Evolutionary conservation across 1,140 invertebrate species (phyloP), one percentile per base, ranked within the genome.

Genomic region (Leptopilina boulardi): DNA sequence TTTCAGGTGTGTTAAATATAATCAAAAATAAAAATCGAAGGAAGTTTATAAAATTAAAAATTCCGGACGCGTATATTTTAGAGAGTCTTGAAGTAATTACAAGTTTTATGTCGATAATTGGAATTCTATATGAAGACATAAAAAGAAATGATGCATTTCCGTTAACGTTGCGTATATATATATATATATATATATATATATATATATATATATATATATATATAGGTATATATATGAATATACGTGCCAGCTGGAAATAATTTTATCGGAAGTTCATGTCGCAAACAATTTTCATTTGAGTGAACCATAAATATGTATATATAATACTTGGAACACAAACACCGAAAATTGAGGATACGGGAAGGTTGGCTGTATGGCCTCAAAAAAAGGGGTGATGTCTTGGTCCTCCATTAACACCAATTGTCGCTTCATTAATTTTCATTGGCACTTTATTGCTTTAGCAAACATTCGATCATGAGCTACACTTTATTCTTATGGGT

Each of bases 361-460:
- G 56, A 83, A 76, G 78, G 19, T 77, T 74, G 73, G 10, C 42
- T 73, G 42, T 54, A 54, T 47, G 73, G 51, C 42, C 23, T 66
- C 3, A 23, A 66, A 82, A 74, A 71, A 72, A 73, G 77, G 81
- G 82, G 82, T 74, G 74, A 76, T 71, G 18, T 73, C 70, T 56
- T 44, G 56, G 78, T 26, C 21, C 21, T 73, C 76, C 80, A 84
- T 84, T 83, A 84, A 82, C 77, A 77, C 80, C 83, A 84, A 84
- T 84, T 83, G 82, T 82, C 71, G 77, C 83, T 83, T 84, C 83
- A 84, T 83, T 83, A 83, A 84, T 84, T 83, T 78, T 83, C 83
- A 84, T 84, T 75, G 51, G 78, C 73, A 71, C 74, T 80, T 82
- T 76, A 75, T 59, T 70, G 44, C 80, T 75, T 38, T 70, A 71